These are phyloP conservation scores for Choristoneura rosaceana DNA, from an alignment of 2,888 invertebrate genomes.

Conservation along the genomic window DNA sequence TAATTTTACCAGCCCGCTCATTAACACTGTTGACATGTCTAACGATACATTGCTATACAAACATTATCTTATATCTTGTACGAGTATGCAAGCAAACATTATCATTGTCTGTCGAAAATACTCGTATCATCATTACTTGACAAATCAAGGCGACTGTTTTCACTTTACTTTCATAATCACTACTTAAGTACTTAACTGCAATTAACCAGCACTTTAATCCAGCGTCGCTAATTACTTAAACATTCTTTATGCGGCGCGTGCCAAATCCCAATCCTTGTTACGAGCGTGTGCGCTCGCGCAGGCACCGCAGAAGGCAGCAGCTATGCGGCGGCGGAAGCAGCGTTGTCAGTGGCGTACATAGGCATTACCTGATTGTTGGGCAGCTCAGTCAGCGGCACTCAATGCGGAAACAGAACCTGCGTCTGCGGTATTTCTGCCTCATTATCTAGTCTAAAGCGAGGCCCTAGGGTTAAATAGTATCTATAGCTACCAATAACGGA, in stretches of 20 bases:
- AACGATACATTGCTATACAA: too few species aligned
- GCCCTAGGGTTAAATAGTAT: neutral
- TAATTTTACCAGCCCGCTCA: too few species aligned
- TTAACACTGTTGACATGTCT: too few species aligned
- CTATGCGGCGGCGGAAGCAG: conserved; percentile 1
- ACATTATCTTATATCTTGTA: too few species aligned
- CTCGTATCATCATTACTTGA: too few species aligned
- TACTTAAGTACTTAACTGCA: neutral
- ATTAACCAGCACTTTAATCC: neutral
- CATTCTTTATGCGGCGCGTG: conserved; percentile 1
- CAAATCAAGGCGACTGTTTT: too few species aligned
- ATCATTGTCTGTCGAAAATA: too few species aligned
- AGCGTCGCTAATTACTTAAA: neutral
- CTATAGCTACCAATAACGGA: neutral
- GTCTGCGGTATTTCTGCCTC: conserved; percentile 15
- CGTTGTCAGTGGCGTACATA: neutral
- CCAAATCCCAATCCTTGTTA: neutral
- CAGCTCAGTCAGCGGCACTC: neutral
- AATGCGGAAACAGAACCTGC: conserved; percentile 26
- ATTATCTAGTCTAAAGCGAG: conserved; percentile 9
- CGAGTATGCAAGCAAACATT: too few species aligned
- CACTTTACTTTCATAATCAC: neutral
- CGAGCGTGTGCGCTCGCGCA: neutral
- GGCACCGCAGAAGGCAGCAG: conserved; percentile 1
- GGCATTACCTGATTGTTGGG: conserved; percentile 23